Base-by-base conservation (phyloP, 2,888 invertebrate genomes). In the Formica aserva region DNA sequence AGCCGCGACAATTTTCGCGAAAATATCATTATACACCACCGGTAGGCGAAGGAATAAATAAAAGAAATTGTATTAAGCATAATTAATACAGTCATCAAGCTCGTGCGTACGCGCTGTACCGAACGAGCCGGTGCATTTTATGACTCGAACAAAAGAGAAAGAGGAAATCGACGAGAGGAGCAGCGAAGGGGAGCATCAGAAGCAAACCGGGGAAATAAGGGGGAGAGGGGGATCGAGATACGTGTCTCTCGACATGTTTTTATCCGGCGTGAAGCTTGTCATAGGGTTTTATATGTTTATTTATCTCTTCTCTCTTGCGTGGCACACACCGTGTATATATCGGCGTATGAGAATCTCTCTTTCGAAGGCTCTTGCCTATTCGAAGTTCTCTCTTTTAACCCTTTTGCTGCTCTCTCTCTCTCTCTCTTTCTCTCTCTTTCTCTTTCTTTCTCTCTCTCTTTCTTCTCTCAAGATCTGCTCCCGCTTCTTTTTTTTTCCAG, bases 261-360 rank as follows among this genome's bases (percentile, higher is more conserved):
- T 92, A 91, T 89, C 87, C 87, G 71, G 88, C 92, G 90, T 88
- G 89, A 92, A 92, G 92, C 93, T 52, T 93, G 93, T 93, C 93
- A 92, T 89, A 86, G 82, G 86, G 88, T 92, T 92, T 93, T 92
- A 92, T 91, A 89, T 90, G 91, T 93, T 92, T 93, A 92, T 93
- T 93, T 93, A 92, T 92, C 91, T 91, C 88, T 87, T 82, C 67
- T 57, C 76, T 89, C 52, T 52, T 52, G 45, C 81, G 52, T 29
- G 45, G 26, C 35, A 75, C 85, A 81, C 86, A 72, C 82, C 85
- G 69, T 65, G 26, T 76, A 84, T 84, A 76, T 86, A 55, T 69
- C 76, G 76, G 26, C 76, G 82, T 32, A 38, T 60, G 65, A 82
- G 83, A 71, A 78, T 81, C 65, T 80, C 57, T 60, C 76, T 85